Evolutionary conservation across 2,888 invertebrate species (phyloP).

Genomic region (Epicampocera succincta): DNA sequence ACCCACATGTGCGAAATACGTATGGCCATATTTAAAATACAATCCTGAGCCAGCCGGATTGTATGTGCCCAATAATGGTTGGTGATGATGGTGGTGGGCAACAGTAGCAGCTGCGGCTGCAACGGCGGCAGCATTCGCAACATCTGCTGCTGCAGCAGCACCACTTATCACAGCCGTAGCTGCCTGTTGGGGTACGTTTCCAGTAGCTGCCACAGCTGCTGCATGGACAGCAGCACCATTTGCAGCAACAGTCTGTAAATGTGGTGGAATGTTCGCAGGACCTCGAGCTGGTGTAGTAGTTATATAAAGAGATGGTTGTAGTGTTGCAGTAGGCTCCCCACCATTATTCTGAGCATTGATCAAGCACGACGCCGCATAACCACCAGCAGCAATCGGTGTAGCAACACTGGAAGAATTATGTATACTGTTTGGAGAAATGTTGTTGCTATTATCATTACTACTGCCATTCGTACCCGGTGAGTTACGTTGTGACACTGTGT

Average conservation of each 20-base stretch:
- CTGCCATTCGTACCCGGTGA: conserved; percentile 81
- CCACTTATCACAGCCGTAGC: conserved; percentile 73
- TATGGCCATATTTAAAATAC: conserved; percentile 81
- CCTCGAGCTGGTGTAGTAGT: conserved; percentile 75
- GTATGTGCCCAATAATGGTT: conserved; percentile 83
- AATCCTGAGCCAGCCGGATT: conserved; percentile 82
- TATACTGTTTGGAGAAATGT: conserved; percentile 82
- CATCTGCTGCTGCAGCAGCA: conserved; percentile 74
- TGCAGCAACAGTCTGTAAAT: conserved; percentile 71
- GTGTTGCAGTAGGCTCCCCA: conserved; percentile 66
- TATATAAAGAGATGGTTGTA: conserved; percentile 76
- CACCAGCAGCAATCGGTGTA: conserved; percentile 67
- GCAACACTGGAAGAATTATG: conserved; percentile 71
- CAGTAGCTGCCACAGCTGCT: conserved; percentile 74
- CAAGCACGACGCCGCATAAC: conserved; percentile 66
- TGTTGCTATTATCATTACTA: conserved; percentile 80
- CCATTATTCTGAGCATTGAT: conserved; percentile 65
- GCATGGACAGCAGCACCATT: conserved; percentile 74
- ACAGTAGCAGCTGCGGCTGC: conserved; percentile 77
- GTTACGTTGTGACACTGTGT: conserved; percentile 80
- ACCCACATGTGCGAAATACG: conserved; percentile 82
- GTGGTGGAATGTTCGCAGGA: conserved; percentile 80
- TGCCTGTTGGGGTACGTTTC: conserved; percentile 70
- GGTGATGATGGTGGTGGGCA: conserved; percentile 77
- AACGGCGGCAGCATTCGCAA: conserved; percentile 74